These are phyloP conservation scores for Trogon surrucura DNA, from an alignment of 2,113 vertebrate genomes.

Conservation along the genomic window DNA sequence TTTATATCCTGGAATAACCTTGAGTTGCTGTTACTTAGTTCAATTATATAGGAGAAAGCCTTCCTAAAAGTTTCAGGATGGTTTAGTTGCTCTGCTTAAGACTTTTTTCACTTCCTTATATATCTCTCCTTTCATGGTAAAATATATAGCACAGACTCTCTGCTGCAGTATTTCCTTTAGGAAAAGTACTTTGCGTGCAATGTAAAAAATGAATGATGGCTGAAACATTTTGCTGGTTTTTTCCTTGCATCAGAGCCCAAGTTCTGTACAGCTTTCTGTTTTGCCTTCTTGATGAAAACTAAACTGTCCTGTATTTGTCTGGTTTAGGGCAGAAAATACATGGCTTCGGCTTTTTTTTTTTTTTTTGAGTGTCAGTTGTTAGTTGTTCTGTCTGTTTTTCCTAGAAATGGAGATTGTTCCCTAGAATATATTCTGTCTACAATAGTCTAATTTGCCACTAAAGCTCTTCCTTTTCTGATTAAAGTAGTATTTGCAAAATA, in stretches of 20 bases:
- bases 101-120: background rate
- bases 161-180: background rate
- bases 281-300: background rate
- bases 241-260: background rate
- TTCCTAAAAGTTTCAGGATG: background rate
- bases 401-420: background rate
- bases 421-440: background rate
- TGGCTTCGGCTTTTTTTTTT: background rate
- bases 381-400: background rate
- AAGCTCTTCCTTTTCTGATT: background rate
- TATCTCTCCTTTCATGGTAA: background rate
- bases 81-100: background rate
- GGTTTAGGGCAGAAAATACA: background rate
- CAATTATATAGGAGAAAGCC: background rate
- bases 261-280: background rate
- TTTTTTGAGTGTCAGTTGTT: background rate
- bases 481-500: background rate
- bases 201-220: background rate
- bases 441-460: background rate
- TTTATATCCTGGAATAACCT: background rate
- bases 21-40: background rate
- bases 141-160: background rate
- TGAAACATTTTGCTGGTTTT: background rate
- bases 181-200: background rate
- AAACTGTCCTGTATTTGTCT: background rate